Base-by-base conservation (phyloP, 2,113 vertebrate genomes). In the Chaetorhynchus papuensis region DNA sequence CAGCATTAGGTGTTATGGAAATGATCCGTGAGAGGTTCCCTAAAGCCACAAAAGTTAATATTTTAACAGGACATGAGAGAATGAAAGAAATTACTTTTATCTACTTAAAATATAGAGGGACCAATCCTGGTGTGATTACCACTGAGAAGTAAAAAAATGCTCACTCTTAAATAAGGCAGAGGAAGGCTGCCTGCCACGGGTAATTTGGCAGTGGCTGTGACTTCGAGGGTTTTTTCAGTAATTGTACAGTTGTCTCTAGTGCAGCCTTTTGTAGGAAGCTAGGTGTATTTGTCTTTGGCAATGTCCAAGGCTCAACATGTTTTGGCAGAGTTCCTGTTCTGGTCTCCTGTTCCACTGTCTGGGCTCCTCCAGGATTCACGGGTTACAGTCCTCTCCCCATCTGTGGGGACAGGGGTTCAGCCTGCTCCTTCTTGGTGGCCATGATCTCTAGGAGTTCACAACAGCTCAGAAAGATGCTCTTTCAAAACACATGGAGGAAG, bases 361-460 rank as follows among this genome's bases (percentile, higher is more conserved):
- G 5, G 52, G n/a, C 11, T 64, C 10, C 53, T 60, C 35, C 56
- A 24, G 17, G 7, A 5, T 26, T 20, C 3, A 1, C 5, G 24
- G 19, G 13, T 61, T 22, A 33, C 6, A 77, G 15, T 23, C 14
- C 27, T 47, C 5, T 28, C 20, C 20, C 17, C 13, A 14, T 16
- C 9, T 0, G 0, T 18, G 27, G 8, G 16, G 6, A n/a, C 2
- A 33, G 6, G 4, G 6, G 1, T 27, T 33, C 63, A 69, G 22
- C 49, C 5, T 33, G 28, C 4, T 39, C 18, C 4, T 64, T 5
- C 3, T 23, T 23, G 22, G 11, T 49, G 39, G 10, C 20, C 8
- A 5, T 27, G 45, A 37, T 56, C 33, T 47, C 35, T 17, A 47
- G 28, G 66, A 49, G 20, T 7, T 26, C 68, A 18, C 30, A 44